These are phyloP conservation scores for Spermophilus dauricus DNA, from an alignment of 2,113 vertebrate genomes.

Conservation along the genomic window DNA sequence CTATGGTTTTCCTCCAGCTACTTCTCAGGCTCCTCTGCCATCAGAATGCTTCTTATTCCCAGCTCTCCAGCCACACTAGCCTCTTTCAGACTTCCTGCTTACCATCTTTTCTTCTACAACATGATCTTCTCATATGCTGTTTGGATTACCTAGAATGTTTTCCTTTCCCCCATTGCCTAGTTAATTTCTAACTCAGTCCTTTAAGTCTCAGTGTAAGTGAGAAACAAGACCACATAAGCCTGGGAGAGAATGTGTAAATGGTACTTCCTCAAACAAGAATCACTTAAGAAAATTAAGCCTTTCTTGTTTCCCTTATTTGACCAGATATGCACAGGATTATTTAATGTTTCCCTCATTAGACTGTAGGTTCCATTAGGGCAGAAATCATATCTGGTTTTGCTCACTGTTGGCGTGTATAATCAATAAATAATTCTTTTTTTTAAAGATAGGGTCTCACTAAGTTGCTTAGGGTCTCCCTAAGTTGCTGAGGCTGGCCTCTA, in stretches of 20 bases:
- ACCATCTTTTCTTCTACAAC: not conserved
- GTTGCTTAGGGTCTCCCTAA: too few relatives aligned
- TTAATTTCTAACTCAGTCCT: not conserved
- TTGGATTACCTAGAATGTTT: not conserved
- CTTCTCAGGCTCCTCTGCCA: not conserved
- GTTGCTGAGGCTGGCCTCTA: too few relatives aligned
- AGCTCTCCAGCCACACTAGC: not conserved
- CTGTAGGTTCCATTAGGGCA: not conserved
- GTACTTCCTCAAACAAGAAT: constrained; percentile 7
- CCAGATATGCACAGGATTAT: not conserved
- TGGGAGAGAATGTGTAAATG: not conserved
- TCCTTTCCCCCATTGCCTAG: not conserved
- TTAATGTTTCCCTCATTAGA: not conserved
- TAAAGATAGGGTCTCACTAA: too few relatives aligned
- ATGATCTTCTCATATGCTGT: not conserved
- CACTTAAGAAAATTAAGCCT: not conserved
- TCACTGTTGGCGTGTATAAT: not conserved
- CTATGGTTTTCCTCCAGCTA: not conserved
- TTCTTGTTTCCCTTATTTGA: not conserved
- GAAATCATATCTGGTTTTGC: not conserved
- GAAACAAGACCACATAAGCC: not conserved
- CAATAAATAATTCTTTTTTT: not conserved
- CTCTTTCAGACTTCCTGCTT: not conserved
- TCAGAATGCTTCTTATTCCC: not conserved
- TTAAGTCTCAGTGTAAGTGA: not conserved